Conservation (phyloP, 2,888 invertebrate species). For the Achlya flavicornis region DNA sequence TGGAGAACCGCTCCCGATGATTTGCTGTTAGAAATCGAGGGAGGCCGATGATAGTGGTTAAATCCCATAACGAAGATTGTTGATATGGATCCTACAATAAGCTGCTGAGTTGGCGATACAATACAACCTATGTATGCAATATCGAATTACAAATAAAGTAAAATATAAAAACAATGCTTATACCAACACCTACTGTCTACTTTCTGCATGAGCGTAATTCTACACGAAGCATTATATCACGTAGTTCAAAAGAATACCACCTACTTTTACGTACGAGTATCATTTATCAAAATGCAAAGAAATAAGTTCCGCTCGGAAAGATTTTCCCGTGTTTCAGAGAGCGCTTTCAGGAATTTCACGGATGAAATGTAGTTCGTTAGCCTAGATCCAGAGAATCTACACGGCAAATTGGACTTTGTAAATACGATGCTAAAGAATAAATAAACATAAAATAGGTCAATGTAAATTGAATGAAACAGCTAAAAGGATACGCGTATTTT, state of each 20-base stretch:
- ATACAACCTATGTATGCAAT: neutral
- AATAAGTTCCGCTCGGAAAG: neutral
- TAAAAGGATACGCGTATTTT: neutral
- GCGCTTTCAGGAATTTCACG: slow-evolving; percentile 4
- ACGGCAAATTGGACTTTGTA: slow-evolving; percentile 5
- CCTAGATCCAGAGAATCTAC: neutral
- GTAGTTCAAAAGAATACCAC: slow-evolving; percentile 15
- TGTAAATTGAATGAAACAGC: neutral
- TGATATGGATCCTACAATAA: too few species aligned
- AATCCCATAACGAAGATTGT: too few species aligned
- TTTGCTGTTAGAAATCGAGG: too few species aligned
- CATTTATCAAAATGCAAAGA: neutral
- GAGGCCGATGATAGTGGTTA: too few species aligned
- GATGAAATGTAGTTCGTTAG: slow-evolving; percentile 1
- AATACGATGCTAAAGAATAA: neutral
- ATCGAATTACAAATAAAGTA: neutral
- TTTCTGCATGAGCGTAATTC: slow-evolving; percentile 28
- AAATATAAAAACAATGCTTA: neutral
- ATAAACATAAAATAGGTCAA: slow-evolving; percentile 3
- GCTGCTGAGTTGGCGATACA: too few species aligned
- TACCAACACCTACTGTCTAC: neutral
- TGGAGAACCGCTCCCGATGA: too few species aligned
- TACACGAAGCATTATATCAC: slow-evolving; percentile 16
- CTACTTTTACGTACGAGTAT: neutral
- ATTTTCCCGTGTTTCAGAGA: neutral